Evolutionary conservation across 2,888 invertebrate species (phyloP), one percentile per base, ranked within the genome.

Genomic region (Drosophila lacicola): DNA sequence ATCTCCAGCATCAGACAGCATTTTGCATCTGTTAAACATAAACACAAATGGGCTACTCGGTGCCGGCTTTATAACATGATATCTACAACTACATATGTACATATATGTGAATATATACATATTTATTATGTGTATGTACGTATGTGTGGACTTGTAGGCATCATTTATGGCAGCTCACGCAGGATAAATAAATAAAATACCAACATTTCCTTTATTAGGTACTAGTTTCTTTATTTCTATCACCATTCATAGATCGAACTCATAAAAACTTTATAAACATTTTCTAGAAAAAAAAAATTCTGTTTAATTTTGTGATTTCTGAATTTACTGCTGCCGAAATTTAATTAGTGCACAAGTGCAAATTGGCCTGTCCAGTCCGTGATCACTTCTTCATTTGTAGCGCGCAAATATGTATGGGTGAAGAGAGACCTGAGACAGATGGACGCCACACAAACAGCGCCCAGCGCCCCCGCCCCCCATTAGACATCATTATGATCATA

Each of bases 311-410:
- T 62, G 63, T 58, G 36, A 54, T 63, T 67, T 64, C 47, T 67
- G 41, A 47, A 50, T 42, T 57, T 17, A 25, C 44, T 54, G 42
- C 39, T 56, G 37, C 47, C 69, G 60, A 82, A 82, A 86, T 80
- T 62, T 64, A 84, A 89, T 88, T 88, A 88, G 88, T 77, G 67
- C 70, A 36, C 29, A 64, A 62, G 77, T 88, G 88, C 69, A 71
- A 88, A 88, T 88, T 90, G 73, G 55, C 29, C 19, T 46, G 17
- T 37, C 66, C 65, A 67, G 60, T 60, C 61, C 45, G 53, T 75
- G 87, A 87, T 88, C 78, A 77, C 57, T 64, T 78, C 66, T 73
- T 79, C 61, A 65, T 73, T 49, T 74, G 53, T 42, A 21, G 49
- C 39, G n/a, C 21, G 14, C 36, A 36, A 36, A 70, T 33, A 37